Evolutionary conservation across 2,888 invertebrate species (phyloP).

Genomic region (Nomada lathburiana): DNA sequence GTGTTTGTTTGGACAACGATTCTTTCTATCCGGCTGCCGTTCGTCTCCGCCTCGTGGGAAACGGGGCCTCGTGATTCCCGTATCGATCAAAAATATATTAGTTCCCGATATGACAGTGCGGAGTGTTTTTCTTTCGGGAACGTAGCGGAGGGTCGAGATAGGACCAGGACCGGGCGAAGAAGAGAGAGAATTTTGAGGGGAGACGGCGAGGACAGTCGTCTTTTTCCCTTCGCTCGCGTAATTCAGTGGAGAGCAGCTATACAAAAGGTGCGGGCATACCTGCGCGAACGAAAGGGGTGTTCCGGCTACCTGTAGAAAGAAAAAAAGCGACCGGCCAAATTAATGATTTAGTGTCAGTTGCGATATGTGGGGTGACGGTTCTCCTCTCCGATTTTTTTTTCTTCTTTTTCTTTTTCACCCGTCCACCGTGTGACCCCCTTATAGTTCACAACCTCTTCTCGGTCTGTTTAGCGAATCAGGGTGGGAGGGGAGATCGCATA

Average conservation of each 20-base stretch:
- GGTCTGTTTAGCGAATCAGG: constrained; percentile 52
- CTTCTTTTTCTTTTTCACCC: neutral
- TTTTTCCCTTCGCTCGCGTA: constrained; percentile 61
- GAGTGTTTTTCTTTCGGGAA: constrained; percentile 80
- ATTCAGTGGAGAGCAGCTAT: constrained; percentile 46
- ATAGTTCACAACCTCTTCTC: constrained; percentile 36
- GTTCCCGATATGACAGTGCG: constrained; percentile 83
- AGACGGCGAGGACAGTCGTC: constrained; percentile 27
- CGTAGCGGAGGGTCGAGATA: constrained; percentile 63
- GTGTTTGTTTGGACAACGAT: constrained; percentile 84
- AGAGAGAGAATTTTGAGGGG: constrained; percentile 57
- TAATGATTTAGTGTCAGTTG: constrained; percentile 84
- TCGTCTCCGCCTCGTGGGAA: constrained; percentile 79
- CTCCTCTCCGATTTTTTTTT: constrained; percentile 22
- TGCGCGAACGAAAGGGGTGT: constrained; percentile 78
- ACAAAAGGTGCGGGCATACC: constrained; percentile 78
- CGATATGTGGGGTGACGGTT: constrained; percentile 76
- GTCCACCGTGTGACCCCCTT: constrained; percentile 3
- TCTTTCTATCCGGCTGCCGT: constrained; percentile 39
- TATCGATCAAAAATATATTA: constrained; percentile 85
- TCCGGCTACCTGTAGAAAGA: constrained; percentile 77
- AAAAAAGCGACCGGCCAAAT: constrained; percentile 78
- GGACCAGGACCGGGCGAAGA: constrained; percentile 9
- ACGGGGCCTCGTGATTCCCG: constrained; percentile 75
- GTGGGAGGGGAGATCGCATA: constrained; percentile 49